Conservation (phyloP, 2,797 vertebrate species). For the Amphiprion clarkii region DNA sequence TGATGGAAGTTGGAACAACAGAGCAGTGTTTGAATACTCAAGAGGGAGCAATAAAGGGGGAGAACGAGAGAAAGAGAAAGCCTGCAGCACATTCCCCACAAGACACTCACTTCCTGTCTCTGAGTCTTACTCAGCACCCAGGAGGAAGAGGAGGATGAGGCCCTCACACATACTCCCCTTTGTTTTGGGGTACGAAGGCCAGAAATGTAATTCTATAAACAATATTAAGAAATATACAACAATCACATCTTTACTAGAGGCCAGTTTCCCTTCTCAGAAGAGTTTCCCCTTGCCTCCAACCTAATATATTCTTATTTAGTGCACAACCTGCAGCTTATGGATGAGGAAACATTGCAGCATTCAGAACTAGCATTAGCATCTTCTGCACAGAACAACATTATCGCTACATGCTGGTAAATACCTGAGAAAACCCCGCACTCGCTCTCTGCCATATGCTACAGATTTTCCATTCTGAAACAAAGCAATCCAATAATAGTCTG, state of each 20-base stretch:
- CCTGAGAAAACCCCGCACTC: conserved; percentile 2
- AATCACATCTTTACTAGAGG: conserved; percentile 5
- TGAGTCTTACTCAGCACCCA: conserved; percentile 79
- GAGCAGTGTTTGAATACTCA: conserved; percentile 70
- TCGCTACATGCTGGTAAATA: conserved; percentile 12
- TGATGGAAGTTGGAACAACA: conserved; percentile 75
- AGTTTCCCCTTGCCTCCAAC: not conserved
- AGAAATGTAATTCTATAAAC: conserved; percentile 28
- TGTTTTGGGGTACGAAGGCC: conserved; percentile 34
- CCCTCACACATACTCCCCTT: conserved; percentile 54
- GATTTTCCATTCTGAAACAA: conserved; percentile 34
- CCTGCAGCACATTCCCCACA: conserved; percentile 83
- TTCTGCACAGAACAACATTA: conserved; percentile 2
- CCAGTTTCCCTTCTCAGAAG: conserved; percentile 5
- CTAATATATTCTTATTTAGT: conserved; percentile 8
- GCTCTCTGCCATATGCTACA: conserved; percentile 7
- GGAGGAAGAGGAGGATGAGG: conserved; percentile 71
- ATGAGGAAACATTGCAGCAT: conserved; percentile 3
- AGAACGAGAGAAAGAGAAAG: conserved; percentile 50
- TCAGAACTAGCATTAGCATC: not conserved
- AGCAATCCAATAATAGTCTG: conserved; percentile 59
- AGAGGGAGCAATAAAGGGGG: conserved; percentile 57
- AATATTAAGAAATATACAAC: conserved; percentile 23
- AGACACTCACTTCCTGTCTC: conserved; percentile 85
- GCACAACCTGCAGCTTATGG: not conserved